These are phyloP conservation scores for Heliconius ethilla DNA, from an alignment of 2,888 invertebrate species.

Conservation along the genomic window DNA sequence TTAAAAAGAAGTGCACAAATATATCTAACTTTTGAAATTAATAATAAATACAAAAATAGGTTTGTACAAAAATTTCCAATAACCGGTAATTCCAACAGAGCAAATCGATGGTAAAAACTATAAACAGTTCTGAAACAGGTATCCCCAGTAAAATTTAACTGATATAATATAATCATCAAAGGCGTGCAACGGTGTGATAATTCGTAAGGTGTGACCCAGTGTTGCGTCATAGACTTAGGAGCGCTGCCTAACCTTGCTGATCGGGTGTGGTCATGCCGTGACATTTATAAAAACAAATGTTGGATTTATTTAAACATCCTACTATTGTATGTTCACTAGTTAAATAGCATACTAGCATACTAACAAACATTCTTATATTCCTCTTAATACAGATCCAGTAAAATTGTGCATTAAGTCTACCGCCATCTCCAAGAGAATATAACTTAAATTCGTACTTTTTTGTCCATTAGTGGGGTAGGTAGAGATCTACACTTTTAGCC, in stretches of 20 bases:
- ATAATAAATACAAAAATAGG: neutral
- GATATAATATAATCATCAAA: neutral
- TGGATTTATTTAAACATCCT: conserved; percentile 11
- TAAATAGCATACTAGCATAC: neutral
- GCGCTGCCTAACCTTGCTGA: conserved; percentile 51
- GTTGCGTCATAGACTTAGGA: conserved; percentile 50
- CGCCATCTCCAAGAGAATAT: too few relatives aligned
- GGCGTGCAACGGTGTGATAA: conserved; percentile 40
- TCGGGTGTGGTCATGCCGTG: conserved; percentile 58
- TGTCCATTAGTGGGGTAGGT: too few relatives aligned
- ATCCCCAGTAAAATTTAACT: neutral
- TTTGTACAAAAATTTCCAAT: neutral
- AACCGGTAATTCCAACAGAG: neutral
- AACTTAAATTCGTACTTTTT: too few relatives aligned
- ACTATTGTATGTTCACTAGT: neutral
- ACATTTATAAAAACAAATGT: conserved; percentile 45
- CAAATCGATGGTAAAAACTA: neutral
- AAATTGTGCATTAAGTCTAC: too few relatives aligned
- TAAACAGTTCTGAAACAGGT: neutral
- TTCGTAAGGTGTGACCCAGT: conserved; percentile 46
- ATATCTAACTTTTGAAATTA: too few relatives aligned
- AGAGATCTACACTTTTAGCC: too few relatives aligned
- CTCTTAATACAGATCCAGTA: neutral
- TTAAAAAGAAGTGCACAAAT: too few relatives aligned
- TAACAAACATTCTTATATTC: neutral